Evolutionary conservation across 2,113 vertebrate genomes (phyloP).

Genomic region (Vanacampus margaritifer): DNA sequence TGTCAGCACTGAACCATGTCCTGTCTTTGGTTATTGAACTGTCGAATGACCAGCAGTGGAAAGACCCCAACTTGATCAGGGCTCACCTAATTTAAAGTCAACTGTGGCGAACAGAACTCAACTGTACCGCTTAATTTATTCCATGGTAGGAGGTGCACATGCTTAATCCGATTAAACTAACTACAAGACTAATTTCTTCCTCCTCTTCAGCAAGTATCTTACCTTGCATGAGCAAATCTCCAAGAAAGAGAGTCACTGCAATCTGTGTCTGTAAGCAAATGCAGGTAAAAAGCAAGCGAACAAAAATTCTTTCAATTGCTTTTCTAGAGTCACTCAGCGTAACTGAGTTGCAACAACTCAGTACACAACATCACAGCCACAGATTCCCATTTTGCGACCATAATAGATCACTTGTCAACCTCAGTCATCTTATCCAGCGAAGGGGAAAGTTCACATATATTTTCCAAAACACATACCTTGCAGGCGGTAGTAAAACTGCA

Average conservation of each 20-base stretch:
- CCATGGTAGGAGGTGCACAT: no score
- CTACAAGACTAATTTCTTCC: no score
- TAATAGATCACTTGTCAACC: slow-evolving; percentile 4
- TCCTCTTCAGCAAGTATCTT: no score
- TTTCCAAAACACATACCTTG: slow-evolving; percentile 3
- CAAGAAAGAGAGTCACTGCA: background rate
- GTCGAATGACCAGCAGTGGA: no score
- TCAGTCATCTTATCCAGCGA: background rate
- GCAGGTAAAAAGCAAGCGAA: background rate
- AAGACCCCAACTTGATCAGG: no score
- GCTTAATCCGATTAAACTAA: no score
- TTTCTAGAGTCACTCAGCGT: background rate
- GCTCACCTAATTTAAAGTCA: no score
- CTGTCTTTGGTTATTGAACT: no score
- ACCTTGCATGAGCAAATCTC: background rate
- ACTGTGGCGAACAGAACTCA: no score
- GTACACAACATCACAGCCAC: slow-evolving; percentile 1
- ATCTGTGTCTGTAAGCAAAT: background rate
- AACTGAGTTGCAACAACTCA: background rate
- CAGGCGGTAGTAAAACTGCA: slow-evolving; percentile 2
- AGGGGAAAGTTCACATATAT: slow-evolving; percentile 6
- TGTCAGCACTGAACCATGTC: no score
- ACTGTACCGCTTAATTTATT: no score
- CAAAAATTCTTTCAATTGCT: background rate
- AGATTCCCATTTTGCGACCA: background rate